Percentiles rank a stretch among this genome's conserved stretches.
Evolutionary conservation across 2,797 vertebrate species (phyloP).

Genomic region (Spondyliosoma cantharus): DNA sequence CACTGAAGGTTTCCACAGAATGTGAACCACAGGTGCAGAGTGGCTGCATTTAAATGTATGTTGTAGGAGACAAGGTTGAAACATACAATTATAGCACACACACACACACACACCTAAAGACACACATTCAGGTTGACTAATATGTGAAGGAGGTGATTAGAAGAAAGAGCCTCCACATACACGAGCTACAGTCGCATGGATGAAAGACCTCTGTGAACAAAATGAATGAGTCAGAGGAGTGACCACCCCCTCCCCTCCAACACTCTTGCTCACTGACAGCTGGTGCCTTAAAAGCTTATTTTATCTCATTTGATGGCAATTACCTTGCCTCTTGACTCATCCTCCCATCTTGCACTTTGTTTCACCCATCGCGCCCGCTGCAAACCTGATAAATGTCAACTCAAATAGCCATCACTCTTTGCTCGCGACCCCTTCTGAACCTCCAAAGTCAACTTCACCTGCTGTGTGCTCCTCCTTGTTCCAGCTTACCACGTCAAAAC

Average conservation of each 20-base stretch:
- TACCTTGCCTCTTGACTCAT: conserved; percentile 66
- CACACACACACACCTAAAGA: neutral
- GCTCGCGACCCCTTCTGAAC: neutral
- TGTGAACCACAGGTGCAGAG: neutral
- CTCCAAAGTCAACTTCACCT: conserved; percentile 35
- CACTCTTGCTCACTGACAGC: conserved; percentile 46
- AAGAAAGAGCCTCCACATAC: conserved; percentile 14
- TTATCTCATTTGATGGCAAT: conserved; percentile 63
- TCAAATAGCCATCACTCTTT: conserved; percentile 40
- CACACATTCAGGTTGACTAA: conserved; percentile 38
- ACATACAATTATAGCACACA: neutral
- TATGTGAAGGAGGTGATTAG: conserved; percentile 34
- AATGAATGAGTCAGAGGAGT: conserved; percentile 67
- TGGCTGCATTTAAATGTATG: neutral
- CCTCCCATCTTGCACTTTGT: conserved; percentile 48
- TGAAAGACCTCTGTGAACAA: conserved; percentile 43
- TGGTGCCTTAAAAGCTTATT: conserved; percentile 62
- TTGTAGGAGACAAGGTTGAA: neutral
- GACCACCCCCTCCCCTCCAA: conserved; percentile 42
- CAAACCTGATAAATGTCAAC: conserved; percentile 70
- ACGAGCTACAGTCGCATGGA: neutral
- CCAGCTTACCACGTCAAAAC: conserved; percentile 42
- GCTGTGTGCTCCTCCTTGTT: conserved; percentile 12
- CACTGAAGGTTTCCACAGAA: neutral
- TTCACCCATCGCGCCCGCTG: conserved; percentile 22